Evolutionary conservation across 2,888 invertebrate genomes (phyloP).

Genomic region (Fragum whitleyi): DNA sequence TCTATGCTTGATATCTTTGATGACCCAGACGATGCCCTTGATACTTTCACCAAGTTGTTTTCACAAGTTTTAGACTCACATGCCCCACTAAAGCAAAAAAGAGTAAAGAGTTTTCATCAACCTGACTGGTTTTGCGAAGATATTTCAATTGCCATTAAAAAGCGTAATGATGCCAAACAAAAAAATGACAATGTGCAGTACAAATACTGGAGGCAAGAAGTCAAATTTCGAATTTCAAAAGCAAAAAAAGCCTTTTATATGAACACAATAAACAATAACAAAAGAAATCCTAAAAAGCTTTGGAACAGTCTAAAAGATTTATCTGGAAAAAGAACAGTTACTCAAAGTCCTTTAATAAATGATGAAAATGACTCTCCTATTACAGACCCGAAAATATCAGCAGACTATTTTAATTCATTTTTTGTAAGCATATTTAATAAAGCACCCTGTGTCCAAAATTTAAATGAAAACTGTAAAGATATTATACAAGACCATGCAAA

Average conservation of each 20-base stretch:
- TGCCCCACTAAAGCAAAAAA: neutral
- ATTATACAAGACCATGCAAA: neutral
- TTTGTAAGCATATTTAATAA: neutral
- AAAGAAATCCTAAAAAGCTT: neutral
- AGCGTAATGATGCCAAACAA: neutral
- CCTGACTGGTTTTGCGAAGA: neutral
- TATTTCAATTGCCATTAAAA: neutral
- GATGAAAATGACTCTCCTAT: neutral
- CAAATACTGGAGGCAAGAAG: neutral
- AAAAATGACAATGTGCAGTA: neutral
- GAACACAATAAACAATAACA: neutral
- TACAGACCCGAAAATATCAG: neutral
- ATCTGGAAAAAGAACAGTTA: neutral
- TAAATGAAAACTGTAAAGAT: neutral
- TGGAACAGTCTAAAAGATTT: neutral
- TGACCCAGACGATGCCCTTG: neutral
- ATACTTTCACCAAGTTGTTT: neutral
- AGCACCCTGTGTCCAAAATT: neutral
- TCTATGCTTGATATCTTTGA: constrained; percentile 14
- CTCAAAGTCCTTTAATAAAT: neutral
- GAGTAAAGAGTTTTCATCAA: neutral
- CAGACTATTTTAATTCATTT: neutral
- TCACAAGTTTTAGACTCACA: neutral
- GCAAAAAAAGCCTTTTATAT: neutral
- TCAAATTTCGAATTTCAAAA: neutral